Evolutionary conservation across 2,888 invertebrate species (phyloP).

Genomic region (Steinernema hermaphroditum): DNA sequence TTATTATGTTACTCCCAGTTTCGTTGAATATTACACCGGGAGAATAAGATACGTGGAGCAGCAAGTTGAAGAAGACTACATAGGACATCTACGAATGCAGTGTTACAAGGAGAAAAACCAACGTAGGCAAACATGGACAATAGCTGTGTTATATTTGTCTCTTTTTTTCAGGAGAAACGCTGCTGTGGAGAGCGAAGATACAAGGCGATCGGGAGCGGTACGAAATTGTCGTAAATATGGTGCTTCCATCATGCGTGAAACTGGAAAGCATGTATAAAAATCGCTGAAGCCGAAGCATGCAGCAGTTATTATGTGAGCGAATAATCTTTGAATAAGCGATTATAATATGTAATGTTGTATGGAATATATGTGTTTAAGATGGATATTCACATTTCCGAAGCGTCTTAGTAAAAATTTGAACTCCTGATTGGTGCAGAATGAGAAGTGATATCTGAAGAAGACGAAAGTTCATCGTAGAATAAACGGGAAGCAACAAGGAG

Average conservation of each 20-base stretch:
- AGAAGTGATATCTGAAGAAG: no score
- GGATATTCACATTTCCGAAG: no score
- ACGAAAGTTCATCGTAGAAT: no score
- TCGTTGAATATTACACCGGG: constrained; percentile 88
- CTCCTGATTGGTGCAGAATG: no score
- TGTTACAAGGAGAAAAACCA: constrained; percentile 87
- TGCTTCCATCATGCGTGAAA: constrained; percentile 71
- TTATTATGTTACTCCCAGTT: constrained; percentile 94
- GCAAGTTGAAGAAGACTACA: constrained; percentile 92
- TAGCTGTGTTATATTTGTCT: constrained; percentile 2
- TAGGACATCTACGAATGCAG: constrained; percentile 81
- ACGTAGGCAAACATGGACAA: constrained; percentile 68
- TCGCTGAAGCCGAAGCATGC: not conserved
- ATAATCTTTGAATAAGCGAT: not conserved
- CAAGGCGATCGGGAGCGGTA: constrained; percentile 84
- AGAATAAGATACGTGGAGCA: constrained; percentile 81
- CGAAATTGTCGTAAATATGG: constrained; percentile 80
- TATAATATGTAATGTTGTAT: constrained; percentile 1
- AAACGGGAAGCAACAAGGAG: no score
- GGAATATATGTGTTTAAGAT: not conserved
- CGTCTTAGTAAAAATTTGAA: no score
- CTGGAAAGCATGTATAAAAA: constrained; percentile 65
- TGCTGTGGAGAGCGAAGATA: constrained; percentile 90
- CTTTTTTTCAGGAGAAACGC: constrained; percentile 80
- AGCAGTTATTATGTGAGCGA: not conserved